Base-by-base conservation (phyloP, 2,888 invertebrate genomes). In the Halictus ligatus region DNA sequence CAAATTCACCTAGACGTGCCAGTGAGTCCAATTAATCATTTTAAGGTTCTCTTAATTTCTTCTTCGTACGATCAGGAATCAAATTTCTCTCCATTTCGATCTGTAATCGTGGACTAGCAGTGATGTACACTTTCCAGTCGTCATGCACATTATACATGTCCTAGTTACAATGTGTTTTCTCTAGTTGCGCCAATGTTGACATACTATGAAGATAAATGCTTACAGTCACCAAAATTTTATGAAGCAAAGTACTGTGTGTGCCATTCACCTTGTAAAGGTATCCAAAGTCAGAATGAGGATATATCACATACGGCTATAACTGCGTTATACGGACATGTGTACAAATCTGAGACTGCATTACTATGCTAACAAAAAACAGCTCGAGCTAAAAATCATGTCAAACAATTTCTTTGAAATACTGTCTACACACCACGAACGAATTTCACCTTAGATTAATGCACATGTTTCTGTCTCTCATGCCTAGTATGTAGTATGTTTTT, bases 1-100 rank as follows among this genome's bases (percentile, higher is more conserved):
- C 95, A 88, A 95, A 94, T 89, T 96, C 96, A 48, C 96, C 96
- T 43, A 93, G 96, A 92, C 92, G 95, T 90, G 95, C 95, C 91
- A 94, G 96, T 96, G 93, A 95, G 95, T 94, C 76, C 79, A 82
- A 86, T 84, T 77, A 73, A 85, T 84, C 74, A 50, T n/a, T 12
- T 74, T 73, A 67, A 15, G 69, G 76, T 79, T 69, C 60, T 64
- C 35, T 67, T 81, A 73, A 58, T 76, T 58, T 75, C n/a, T 72
- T 72, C 74, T 71, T 76, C 77, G 43, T 79, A 74, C 71, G 48
- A 69, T 76, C 35, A 60, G 25, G 48, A 60, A 60, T 67, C 48
- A 69, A 81, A 13, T 84, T 71, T 72, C 85, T 75, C 71, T n/a
- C n/a, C 75, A 78, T 25, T 72, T 72, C 74, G 80, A 78, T 60